A percentile compares a stretch with the other conserved stretches of the same genome.
Evolutionary conservation across 1,140 invertebrate species (phyloP).

Genomic region (Atopsyche davidsoni): DNA sequence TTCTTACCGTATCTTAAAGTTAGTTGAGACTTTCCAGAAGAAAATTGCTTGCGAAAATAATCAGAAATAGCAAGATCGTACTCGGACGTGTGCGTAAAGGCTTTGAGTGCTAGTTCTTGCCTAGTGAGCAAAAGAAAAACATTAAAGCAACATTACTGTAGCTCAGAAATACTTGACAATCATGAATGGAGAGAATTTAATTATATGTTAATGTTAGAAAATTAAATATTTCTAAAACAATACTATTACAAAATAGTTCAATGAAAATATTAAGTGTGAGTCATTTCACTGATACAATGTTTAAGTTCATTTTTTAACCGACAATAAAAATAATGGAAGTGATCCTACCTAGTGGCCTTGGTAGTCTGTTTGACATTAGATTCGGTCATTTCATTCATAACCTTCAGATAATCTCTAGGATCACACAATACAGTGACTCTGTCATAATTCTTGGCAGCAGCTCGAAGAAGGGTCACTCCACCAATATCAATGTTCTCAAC

Average conservation of each 20-base stretch:
- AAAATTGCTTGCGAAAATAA: slow-evolving; percentile 90
- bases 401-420: slow-evolving; percentile 78
- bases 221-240: too few relatives aligned
- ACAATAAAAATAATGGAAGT: slow-evolving; percentile 4
- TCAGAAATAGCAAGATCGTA: slow-evolving; percentile 94
- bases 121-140: too few relatives aligned
- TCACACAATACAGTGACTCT: slow-evolving; percentile 94
- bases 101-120: slow-evolving; percentile 76
- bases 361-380: slow-evolving; percentile 59
- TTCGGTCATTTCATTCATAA: slow-evolving; percentile 65
- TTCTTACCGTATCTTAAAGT: slow-evolving; percentile 76
- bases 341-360: slow-evolving; percentile 62
- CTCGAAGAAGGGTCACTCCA: slow-evolving; percentile 89
- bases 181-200: too few relatives aligned
- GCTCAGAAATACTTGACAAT: too few relatives aligned
- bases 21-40: slow-evolving; percentile 69
- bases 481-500: slow-evolving; percentile 98
- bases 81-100: slow-evolving; percentile 91
- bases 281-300: too few relatives aligned
- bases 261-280: too few relatives aligned
- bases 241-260: too few relatives aligned
- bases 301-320: too few relatives aligned
- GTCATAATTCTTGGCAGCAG: slow-evolving; percentile 96
- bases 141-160: too few relatives aligned
- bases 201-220: too few relatives aligned